A percentile compares a stretch with the other conserved stretches of the same genome.
These are phyloP conservation scores for Eupithecia vulgata DNA, from an alignment of 2,888 invertebrate genomes.

Conservation along the genomic window DNA sequence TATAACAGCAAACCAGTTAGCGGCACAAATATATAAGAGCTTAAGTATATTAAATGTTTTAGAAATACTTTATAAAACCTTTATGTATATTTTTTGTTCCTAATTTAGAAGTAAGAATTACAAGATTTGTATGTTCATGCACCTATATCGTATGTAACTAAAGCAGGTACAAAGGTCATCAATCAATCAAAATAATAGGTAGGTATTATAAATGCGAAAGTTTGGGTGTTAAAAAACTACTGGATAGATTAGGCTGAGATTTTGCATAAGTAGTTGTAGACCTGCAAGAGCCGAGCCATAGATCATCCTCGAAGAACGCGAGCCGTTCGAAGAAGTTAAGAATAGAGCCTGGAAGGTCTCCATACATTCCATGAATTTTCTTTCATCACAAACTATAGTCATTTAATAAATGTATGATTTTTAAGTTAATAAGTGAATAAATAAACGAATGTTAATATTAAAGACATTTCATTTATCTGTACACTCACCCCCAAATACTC, in stretches of 20 bases:
- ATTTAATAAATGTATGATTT: background rate
- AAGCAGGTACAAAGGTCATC: background rate
- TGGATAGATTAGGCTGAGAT: no score
- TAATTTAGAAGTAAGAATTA: slow-evolving; percentile 1
- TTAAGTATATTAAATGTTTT: slow-evolving; percentile 14
- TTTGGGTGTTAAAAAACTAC: background rate
- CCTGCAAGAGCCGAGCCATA: background rate
- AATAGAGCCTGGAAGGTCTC: background rate
- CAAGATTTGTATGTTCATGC: background rate
- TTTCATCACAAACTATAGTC: slow-evolving; percentile 13
- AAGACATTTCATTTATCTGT: no score
- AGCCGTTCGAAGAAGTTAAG: background rate
- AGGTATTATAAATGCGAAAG: slow-evolving; percentile 1
- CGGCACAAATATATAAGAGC: slow-evolving; percentile 25
- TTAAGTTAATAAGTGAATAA: slow-evolving; percentile 1
- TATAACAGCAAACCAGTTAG: background rate
- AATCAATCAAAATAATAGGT: no score
- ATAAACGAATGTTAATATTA: background rate
- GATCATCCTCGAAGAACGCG: background rate
- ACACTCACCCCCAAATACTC: no score
- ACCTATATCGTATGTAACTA: background rate
- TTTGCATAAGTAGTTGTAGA: background rate
- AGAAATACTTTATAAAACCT: background rate
- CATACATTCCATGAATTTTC: slow-evolving; percentile 30
- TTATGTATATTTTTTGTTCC: background rate